Evolutionary conservation across 1,140 invertebrate species (phyloP).

Genomic region (Drosophila yakuba): DNA sequence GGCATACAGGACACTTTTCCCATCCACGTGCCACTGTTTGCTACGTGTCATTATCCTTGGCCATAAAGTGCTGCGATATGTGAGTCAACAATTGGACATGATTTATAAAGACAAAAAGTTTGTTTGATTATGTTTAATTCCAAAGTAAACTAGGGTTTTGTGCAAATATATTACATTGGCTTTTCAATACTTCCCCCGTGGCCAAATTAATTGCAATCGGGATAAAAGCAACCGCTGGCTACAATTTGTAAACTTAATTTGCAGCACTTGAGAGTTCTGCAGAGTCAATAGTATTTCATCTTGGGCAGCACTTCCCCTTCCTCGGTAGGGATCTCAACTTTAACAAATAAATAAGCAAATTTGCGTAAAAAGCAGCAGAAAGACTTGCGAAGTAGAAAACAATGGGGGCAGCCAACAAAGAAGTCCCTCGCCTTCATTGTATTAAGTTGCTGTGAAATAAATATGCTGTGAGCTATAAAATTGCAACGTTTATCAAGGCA

Average conservation of each 20-base stretch:
- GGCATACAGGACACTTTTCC: conserved; percentile 2
- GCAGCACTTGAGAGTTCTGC: background rate
- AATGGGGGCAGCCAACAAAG: background rate
- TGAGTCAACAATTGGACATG: background rate
- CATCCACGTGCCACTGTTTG: conserved; percentile 42
- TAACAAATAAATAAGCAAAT: conserved; percentile 36
- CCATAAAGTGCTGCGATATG: conserved; percentile 10
- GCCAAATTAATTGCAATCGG: background rate
- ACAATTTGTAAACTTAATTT: conserved; percentile 6
- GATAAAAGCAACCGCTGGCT: background rate
- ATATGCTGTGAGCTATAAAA: conserved; percentile 51
- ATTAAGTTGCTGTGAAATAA: conserved; percentile 16
- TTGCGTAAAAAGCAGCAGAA: conserved; percentile 12
- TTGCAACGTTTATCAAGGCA: conserved; percentile 54
- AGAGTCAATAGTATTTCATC: conserved; percentile 2
- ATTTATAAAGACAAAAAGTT: no score
- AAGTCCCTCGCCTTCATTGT: conserved; percentile 3
- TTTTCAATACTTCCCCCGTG: no score
- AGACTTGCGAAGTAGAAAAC: conserved; percentile 21
- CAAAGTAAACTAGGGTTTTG: no score
- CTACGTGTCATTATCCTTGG: conserved; percentile 54
- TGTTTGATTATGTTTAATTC: no score
- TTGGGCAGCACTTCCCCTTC: background rate
- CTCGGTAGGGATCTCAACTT: background rate
- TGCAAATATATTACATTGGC: no score